Percentiles rank a stretch among this genome's conserved stretches.
phyloP scores from a whole-genome alignment of 2,797 vertebrate species.

The Hoplostethus atlanticus region DNA sequence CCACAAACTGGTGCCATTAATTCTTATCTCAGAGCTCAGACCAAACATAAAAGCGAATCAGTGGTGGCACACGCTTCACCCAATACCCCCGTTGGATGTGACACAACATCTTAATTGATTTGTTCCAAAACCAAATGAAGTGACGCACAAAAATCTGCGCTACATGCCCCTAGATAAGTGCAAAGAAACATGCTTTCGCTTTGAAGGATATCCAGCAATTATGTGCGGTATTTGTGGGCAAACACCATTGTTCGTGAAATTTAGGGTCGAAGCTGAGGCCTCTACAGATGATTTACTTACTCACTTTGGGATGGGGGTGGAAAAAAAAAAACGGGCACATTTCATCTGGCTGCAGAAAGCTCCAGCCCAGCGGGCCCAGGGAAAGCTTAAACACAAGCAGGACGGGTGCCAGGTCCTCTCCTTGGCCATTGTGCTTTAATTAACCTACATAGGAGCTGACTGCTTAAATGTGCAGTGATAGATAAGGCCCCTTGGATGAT shows the following conservation, averaged over 20 bases:
- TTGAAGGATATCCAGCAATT: slow-evolving; percentile 80
- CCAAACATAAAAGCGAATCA: slow-evolving; percentile 74
- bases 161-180: slow-evolving; percentile 75
- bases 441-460: slow-evolving; percentile 86
- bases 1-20: slow-evolving; percentile 40
- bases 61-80: slow-evolving; percentile 48
- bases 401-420: slow-evolving; percentile 84
- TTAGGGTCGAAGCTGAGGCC: slow-evolving; percentile 77
- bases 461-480: slow-evolving; percentile 86
- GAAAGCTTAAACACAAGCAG: slow-evolving; percentile 84
- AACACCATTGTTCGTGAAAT: slow-evolving; percentile 80
- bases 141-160: slow-evolving; percentile 64
- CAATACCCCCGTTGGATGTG: slow-evolving; percentile 66
- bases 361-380: slow-evolving; percentile 82
- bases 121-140: slow-evolving; percentile 78
- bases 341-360: slow-evolving; percentile 82
- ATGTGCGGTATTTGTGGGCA: slow-evolving; percentile 75
- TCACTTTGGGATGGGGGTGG: slow-evolving; percentile 77
- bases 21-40: slow-evolving; percentile 76
- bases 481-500: slow-evolving; percentile 87
- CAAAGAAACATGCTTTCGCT: slow-evolving; percentile 60
- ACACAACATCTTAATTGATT: slow-evolving; percentile 77
- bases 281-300: slow-evolving; percentile 83
- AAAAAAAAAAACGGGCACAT: slow-evolving; percentile 74
- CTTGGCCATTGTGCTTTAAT: slow-evolving; percentile 87